These are phyloP conservation scores for Epizoanthus ramosus DNA, from an alignment of 92 coral and sea anemone genomes.

Conservation along the genomic window DNA sequence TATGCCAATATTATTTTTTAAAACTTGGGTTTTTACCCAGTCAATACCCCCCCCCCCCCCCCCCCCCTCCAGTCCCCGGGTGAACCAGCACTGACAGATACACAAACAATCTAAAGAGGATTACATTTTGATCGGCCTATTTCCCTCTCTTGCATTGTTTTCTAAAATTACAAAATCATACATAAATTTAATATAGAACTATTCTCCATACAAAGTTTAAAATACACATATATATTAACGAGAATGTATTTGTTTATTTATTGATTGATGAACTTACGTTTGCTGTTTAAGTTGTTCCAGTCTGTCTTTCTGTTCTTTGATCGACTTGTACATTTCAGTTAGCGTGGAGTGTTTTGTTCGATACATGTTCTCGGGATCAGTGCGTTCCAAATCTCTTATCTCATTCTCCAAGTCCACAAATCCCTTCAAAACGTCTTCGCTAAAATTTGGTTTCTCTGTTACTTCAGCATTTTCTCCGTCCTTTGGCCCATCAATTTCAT, in stretches of 20 bases:
- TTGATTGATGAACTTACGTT: constrained; percentile 71
- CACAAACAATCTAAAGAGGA: no score
- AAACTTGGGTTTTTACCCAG: no score
- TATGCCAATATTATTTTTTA: no score
- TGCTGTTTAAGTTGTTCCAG: constrained; percentile 76
- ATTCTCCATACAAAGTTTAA: no score
- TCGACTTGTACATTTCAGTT: constrained; percentile 64
- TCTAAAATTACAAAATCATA: no score
- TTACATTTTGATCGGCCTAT: no score
- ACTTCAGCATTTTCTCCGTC: constrained; percentile 44
- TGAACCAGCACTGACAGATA: no score
- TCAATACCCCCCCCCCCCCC: no score
- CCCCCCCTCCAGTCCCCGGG: no score
- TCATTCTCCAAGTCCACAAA: constrained; percentile 79
- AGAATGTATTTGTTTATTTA: neutral
- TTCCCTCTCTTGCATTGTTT: no score
- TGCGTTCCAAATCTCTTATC: constrained; percentile 65
- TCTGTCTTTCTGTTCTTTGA: constrained; percentile 56
- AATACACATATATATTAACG: no score
- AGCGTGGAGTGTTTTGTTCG: constrained; percentile 65
- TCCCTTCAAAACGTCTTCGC: constrained; percentile 76
- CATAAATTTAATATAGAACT: no score
- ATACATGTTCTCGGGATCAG: constrained; percentile 62
- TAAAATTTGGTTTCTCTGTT: constrained; percentile 78
- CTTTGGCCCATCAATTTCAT: constrained; percentile 2